phyloP scores from a whole-genome alignment of 2,797 vertebrate genomes.

The Sitta carolinensis region DNA sequence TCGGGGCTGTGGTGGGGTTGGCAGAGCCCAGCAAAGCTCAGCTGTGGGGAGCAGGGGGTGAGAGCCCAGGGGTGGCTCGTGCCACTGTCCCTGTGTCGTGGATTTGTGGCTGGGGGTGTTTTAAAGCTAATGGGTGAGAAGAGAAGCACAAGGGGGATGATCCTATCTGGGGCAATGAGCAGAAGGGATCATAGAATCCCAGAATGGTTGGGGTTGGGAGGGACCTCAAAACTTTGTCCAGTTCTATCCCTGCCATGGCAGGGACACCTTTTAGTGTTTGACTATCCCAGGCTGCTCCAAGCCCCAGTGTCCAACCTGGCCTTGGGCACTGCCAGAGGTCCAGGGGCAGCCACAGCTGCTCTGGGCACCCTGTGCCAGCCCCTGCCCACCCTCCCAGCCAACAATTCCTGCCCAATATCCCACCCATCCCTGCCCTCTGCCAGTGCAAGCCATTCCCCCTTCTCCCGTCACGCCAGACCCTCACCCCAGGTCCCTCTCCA shows the following conservation, averaged over 20 bases:
- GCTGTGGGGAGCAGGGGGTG: background rate
- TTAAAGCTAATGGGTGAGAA: background rate
- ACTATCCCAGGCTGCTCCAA: fast-evolving
- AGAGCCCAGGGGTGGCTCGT: fast-evolving
- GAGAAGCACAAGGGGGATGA: background rate
- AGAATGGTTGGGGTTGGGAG: background rate
- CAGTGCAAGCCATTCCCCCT: background rate
- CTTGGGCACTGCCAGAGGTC: background rate
- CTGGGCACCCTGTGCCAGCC: background rate
- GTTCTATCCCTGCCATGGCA: background rate
- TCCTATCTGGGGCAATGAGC: background rate
- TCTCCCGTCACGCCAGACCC: fast-evolving
- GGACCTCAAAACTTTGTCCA: background rate
- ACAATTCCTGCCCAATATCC: background rate
- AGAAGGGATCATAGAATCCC: background rate
- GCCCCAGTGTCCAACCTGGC: background rate
- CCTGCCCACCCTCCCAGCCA: fast-evolving
- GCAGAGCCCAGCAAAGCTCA: background rate
- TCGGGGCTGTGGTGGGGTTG: background rate
- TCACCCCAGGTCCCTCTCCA: background rate
- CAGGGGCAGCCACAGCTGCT: background rate
- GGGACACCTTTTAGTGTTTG: fast-evolving
- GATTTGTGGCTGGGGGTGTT: background rate
- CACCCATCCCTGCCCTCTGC: background rate
- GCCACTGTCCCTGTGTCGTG: background rate